phyloP scores from a whole-genome alignment of 2,113 vertebrate species.

The rat (Rattus norvegicus) region GRCr8 NC_086025.1:116862501-116863000 shows the following conservation, averaged over 20 bases:
- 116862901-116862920: background rate
- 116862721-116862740: background rate
- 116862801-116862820: accelerated
- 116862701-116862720: background rate
- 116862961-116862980: background rate
- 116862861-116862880: background rate
- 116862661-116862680: background rate
- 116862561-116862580: background rate
- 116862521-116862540: background rate
- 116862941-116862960: background rate
- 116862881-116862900: background rate
- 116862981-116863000: background rate
- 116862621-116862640: background rate
- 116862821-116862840: background rate
- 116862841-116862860: background rate
- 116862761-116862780: background rate
- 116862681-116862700: background rate
- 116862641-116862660: background rate
- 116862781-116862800: no score
- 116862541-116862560: background rate
- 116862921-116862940: background rate
- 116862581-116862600: background rate
- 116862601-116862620: background rate
- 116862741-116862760: background rate
- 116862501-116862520: background rate